Percentiles rank a stretch among this genome's conserved stretches.
Evolutionary conservation across 2,113 vertebrate species (phyloP).

Genomic region (Oxyruncus cristatus): DNA sequence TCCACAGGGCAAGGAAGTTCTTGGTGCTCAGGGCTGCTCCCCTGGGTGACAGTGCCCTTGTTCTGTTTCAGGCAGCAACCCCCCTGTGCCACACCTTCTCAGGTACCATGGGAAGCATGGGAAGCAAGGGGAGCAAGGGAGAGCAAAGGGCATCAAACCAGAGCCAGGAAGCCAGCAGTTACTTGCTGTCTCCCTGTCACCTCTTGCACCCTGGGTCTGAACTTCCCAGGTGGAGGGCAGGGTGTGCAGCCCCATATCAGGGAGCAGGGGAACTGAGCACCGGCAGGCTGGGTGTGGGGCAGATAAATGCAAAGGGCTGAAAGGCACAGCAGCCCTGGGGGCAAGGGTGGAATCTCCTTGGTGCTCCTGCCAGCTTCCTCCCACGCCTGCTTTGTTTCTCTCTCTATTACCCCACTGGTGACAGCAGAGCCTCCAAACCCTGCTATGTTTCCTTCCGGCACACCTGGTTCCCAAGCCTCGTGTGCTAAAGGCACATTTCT

Average conservation of each 20-base stretch:
- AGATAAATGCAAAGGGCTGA: neutral
- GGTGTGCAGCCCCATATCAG: neutral
- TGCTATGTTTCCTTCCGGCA: neutral
- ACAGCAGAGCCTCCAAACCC: neutral
- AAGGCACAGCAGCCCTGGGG: neutral
- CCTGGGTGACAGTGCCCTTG: neutral
- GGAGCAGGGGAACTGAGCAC: neutral
- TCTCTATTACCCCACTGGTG: neutral
- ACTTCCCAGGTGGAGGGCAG: accelerated
- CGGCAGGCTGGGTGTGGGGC: accelerated
- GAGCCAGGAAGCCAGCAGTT: neutral
- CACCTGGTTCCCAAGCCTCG: neutral
- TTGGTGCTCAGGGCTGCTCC: neutral
- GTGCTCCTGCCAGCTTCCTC: neutral
- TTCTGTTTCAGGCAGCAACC: neutral
- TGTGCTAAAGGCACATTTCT: neutral
- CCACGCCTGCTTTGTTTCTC: neutral
- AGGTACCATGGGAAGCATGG: accelerated
- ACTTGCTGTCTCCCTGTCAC: neutral
- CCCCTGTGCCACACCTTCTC: neutral
- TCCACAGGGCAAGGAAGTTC: neutral
- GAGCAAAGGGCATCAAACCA: neutral
- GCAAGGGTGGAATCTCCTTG: neutral
- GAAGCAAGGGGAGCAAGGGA: neutral
- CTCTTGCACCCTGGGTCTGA: neutral